Percentiles rank a stretch among this genome's conserved stretches.
Evolutionary conservation across 2,888 invertebrate genomes (phyloP).

Genomic region (Mythimna ferrago): DNA sequence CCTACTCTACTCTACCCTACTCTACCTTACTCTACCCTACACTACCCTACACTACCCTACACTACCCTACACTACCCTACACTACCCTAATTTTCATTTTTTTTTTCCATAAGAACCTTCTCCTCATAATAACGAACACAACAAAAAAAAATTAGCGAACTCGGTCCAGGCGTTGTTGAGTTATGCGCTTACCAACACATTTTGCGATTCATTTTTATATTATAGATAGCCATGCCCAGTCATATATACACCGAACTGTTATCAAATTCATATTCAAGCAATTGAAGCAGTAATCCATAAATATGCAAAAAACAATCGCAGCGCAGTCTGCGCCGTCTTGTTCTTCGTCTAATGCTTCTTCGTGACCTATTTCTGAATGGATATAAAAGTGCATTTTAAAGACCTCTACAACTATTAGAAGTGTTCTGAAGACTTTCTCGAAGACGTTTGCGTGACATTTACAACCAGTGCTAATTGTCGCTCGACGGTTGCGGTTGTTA

Average conservation of each 20-base stretch:
- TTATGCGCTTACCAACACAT: no score
- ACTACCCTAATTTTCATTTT: no score
- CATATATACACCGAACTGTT: slow-evolving; percentile 46
- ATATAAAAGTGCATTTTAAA: slow-evolving; percentile 62
- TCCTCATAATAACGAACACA: no score
- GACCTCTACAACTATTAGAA: slow-evolving; percentile 60
- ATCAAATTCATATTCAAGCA: slow-evolving; percentile 60
- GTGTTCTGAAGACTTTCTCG: slow-evolving; percentile 57
- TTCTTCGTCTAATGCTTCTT: slow-evolving; percentile 51
- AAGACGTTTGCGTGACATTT: slow-evolving; percentile 84
- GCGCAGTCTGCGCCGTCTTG: slow-evolving; percentile 41
- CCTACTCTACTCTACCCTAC: no score
- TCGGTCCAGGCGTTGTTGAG: no score
- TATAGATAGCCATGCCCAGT: slow-evolving; percentile 18
- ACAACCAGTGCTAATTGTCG: slow-evolving; percentile 83
- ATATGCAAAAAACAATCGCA: slow-evolving; percentile 60
- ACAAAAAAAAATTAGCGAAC: no score
- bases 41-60: no score
- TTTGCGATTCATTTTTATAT: no score
- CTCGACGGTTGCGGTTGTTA: slow-evolving; percentile 77
- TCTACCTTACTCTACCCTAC: no score
- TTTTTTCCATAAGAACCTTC: no score
- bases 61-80: no score
- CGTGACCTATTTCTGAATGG: slow-evolving; percentile 57
- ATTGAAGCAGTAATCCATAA: slow-evolving; percentile 54